Evolutionary conservation across 2,113 vertebrate genomes (phyloP).

Genomic region (Tupaia tana): DNA sequence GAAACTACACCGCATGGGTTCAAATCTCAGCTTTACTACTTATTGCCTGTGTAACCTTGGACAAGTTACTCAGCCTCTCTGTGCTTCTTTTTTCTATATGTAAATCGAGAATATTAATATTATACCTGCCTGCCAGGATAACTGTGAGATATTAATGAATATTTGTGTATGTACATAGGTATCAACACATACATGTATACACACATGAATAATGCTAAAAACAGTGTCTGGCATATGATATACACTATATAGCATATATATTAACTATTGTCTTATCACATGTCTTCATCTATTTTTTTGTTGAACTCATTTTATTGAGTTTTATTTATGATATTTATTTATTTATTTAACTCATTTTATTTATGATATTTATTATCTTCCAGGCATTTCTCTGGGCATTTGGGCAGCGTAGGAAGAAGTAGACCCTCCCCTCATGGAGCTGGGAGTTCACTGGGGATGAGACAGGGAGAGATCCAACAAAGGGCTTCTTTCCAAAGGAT

Average conservation of each 20-base stretch:
- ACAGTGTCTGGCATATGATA: neutral
- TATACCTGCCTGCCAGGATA: neutral
- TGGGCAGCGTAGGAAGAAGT: neutral
- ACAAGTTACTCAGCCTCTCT: neutral
- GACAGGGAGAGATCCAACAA: neutral
- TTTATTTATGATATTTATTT: neutral
- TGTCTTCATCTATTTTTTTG: neutral
- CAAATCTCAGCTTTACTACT: neutral
- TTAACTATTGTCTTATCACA: neutral
- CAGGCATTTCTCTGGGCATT: neutral
- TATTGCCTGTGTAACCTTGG: neutral
- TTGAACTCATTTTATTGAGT: neutral
- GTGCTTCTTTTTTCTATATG: neutral
- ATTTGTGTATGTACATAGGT: neutral
- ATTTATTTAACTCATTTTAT: neutral
- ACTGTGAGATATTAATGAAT: neutral
- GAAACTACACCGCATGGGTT: neutral
- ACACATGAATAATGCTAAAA: neutral
- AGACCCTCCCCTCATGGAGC: neutral
- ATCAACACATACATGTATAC: fast-evolving
- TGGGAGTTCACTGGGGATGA: neutral
- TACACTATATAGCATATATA: neutral
- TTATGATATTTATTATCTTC: neutral
- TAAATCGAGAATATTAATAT: neutral
- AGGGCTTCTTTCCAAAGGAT: neutral